Evolutionary conservation across 1,140 invertebrate genomes (phyloP).

Genomic region (Philaenus spumarius): DNA sequence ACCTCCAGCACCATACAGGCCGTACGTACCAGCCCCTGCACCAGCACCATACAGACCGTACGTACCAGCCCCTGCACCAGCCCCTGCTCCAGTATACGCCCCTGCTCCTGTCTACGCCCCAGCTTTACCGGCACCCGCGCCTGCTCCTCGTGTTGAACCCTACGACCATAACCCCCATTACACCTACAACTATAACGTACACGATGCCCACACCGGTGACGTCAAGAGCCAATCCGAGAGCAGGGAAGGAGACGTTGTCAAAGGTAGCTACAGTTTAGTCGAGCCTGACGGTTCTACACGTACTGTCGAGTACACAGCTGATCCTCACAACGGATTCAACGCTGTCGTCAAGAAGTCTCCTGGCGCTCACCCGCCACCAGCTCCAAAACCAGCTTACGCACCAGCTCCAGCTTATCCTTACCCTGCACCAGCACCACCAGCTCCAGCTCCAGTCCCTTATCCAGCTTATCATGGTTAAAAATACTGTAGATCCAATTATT

Average conservation of each 20-base stretch:
- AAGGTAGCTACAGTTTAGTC: constrained; percentile 13
- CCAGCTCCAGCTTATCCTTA: too few relatives aligned
- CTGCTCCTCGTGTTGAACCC: constrained; percentile 42
- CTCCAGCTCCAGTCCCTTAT: too few relatives aligned
- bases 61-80: not conserved
- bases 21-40: too few relatives aligned
- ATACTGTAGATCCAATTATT: too few relatives aligned
- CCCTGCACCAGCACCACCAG: too few relatives aligned
- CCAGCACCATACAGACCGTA: too few relatives aligned
- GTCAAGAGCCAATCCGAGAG: constrained; percentile 42
- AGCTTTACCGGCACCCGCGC: not conserved
- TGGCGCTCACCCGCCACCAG: constrained; percentile 14
- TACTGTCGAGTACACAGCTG: constrained; percentile 46
- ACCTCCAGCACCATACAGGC: too few relatives aligned
- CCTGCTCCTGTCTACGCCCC: not conserved
- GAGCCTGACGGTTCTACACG: constrained; percentile 43
- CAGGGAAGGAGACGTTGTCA: constrained; percentile 37
- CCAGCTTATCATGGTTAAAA: not conserved
- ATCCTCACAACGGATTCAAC: constrained; percentile 24
- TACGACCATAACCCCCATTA: constrained; percentile 46
- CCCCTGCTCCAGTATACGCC: not conserved
- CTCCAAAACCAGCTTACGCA: not conserved
- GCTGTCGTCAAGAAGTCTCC: constrained; percentile 15
- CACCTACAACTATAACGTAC: constrained; percentile 47
- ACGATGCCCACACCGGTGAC: constrained; percentile 46